phyloP scores from a whole-genome alignment of 2,113 vertebrate genomes.

The Pionites leucogaster region DNA sequence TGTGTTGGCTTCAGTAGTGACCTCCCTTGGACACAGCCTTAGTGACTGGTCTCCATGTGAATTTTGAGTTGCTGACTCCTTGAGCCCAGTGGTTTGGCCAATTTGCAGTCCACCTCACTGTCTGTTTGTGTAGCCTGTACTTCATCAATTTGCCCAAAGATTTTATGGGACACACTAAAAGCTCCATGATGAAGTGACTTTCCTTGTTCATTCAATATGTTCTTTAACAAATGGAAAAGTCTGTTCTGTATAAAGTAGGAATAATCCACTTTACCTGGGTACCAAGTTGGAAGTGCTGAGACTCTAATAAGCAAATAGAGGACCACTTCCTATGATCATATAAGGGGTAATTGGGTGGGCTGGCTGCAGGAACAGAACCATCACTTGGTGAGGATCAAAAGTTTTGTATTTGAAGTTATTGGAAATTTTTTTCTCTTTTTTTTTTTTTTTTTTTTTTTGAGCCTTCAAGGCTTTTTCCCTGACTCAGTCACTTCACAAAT shows the following conservation, averaged over 20 bases:
- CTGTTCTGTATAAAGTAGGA: not conserved
- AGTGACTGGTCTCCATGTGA: not conserved
- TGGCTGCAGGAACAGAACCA: not conserved
- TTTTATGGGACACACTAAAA: not conserved
- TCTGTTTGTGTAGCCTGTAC: not conserved
- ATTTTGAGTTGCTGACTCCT: not conserved
- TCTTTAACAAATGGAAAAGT: not conserved
- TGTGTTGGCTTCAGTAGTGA: not conserved
- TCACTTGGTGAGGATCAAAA: not conserved
- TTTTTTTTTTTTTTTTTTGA: not conserved
- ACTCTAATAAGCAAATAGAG: not conserved
- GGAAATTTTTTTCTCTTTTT: not conserved
- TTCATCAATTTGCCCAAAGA: not conserved
- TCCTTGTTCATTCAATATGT: not conserved
- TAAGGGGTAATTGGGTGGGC: not conserved
- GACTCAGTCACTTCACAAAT: accelerated
- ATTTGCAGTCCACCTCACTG: not conserved
- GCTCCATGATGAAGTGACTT: not conserved
- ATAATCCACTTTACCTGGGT: not conserved
- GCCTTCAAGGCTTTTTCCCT: not conserved
- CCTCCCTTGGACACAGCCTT: not conserved
- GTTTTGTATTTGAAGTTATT: not conserved
- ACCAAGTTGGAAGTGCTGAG: not conserved
- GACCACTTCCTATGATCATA: not conserved
- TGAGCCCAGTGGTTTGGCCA: not conserved